Conservation (phyloP, 2,797 vertebrate species). For the Cuniculus paca region DNA sequence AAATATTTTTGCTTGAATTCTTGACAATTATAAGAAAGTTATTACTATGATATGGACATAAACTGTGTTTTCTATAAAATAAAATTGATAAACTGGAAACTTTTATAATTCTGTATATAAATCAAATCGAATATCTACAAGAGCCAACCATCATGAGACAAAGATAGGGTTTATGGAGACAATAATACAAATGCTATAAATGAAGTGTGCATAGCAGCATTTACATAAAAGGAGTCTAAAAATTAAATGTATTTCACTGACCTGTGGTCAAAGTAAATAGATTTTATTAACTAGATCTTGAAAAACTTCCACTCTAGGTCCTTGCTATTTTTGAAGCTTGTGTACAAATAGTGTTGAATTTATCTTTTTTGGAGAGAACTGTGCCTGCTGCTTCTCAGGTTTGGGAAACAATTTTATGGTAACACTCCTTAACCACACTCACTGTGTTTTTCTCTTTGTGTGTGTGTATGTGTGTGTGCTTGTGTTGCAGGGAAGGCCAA, state of each 20-base stretch:
- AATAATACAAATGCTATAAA: background rate
- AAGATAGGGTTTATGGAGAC: background rate
- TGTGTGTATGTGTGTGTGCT: constrained; percentile 77
- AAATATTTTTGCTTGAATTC: background rate
- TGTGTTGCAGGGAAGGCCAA: constrained; percentile 94
- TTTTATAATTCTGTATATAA: background rate
- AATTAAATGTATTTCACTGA: background rate
- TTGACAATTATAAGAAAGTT: background rate
- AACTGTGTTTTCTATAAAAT: background rate
- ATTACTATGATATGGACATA: background rate
- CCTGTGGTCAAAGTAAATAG: background rate
- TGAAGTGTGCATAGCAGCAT: too few relatives aligned
- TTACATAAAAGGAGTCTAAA: background rate
- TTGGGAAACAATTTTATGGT: background rate
- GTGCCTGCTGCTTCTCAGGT: background rate
- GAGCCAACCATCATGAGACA: background rate
- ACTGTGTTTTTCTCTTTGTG: constrained; percentile 15
- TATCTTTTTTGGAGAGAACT: background rate
- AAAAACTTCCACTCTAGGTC: background rate
- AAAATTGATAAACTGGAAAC: background rate
- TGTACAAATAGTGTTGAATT: background rate
- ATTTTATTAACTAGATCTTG: background rate
- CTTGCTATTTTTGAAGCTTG: background rate
- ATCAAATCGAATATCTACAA: background rate
- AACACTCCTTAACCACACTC: background rate